A percentile compares a stretch with the other conserved stretches of the same genome.
Evolutionary conservation across 2,113 vertebrate genomes (phyloP).

Genomic region (Regulus satrapa): DNA sequence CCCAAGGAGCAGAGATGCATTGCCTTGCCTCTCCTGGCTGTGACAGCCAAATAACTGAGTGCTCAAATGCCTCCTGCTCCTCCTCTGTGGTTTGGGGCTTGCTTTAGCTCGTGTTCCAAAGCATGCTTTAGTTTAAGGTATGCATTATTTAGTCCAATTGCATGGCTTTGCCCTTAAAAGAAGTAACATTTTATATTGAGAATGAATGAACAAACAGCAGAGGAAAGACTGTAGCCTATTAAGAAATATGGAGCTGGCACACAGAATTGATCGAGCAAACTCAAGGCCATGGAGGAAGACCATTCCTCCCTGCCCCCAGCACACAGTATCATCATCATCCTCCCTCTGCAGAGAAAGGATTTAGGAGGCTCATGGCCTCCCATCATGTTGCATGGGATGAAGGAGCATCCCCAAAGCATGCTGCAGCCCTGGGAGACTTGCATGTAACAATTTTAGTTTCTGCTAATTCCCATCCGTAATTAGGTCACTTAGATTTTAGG

Average conservation of each 20-base stretch:
- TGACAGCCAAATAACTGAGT: neutral
- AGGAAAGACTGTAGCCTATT: neutral
- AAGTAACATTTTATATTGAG: neutral
- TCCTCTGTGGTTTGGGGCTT: neutral
- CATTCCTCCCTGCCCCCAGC: no score
- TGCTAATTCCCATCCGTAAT: neutral
- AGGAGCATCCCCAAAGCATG: neutral
- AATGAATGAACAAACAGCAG: neutral
- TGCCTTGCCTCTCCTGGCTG: neutral
- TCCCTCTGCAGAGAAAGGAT: neutral
- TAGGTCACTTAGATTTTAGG: neutral
- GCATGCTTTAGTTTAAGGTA: neutral
- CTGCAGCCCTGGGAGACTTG: neutral
- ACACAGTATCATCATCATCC: neutral
- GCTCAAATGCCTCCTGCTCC: neutral
- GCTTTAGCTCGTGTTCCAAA: neutral
- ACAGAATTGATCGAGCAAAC: neutral
- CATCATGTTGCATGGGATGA: rapidly evolving
- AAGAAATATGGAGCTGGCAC: neutral
- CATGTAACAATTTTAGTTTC: neutral
- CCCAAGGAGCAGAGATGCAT: neutral
- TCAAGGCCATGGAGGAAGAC: neutral
- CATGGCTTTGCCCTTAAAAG: neutral
- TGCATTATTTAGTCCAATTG: neutral
- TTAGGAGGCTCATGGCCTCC: neutral